A percentile compares a stretch with the other conserved stretches of the same genome.
Evolutionary conservation across 2,888 invertebrate species (phyloP).

Genomic region (Cataglyphis altisquamis): DNA sequence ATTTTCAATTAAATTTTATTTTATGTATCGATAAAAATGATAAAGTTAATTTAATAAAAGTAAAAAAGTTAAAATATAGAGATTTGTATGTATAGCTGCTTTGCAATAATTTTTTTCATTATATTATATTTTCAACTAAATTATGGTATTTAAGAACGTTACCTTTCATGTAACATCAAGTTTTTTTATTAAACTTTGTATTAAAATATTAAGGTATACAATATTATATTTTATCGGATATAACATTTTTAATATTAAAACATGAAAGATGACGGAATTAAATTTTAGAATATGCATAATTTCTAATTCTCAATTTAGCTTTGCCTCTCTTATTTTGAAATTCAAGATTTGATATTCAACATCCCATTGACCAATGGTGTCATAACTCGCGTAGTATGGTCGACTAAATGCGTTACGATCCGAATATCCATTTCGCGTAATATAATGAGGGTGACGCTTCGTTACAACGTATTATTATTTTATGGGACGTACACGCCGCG

Average conservation of each 20-base stretch:
- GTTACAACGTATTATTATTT: conserved; percentile 52
- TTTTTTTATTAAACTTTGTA: background rate
- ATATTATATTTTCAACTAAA: background rate
- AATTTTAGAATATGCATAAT: background rate
- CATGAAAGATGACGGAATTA: background rate
- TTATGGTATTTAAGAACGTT: background rate
- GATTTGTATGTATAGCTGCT: background rate
- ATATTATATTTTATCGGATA: background rate
- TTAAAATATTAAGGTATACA: background rate
- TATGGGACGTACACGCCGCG: conserved; percentile 1
- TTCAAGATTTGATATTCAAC: background rate
- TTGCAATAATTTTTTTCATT: background rate
- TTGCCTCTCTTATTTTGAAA: background rate
- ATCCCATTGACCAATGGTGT: background rate
- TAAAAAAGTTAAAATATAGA: background rate
- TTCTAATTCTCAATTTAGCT: background rate
- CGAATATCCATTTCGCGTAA: conserved; percentile 28
- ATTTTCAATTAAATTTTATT: background rate
- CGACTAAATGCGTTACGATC: conserved; percentile 15
- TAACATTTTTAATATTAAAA: background rate
- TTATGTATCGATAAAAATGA: background rate
- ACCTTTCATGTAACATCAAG: background rate
- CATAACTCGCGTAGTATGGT: conserved; percentile 15
- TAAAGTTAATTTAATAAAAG: background rate
- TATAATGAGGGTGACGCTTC: conserved; percentile 47